A percentile compares a stretch with the other conserved stretches of the same genome.
Conservation (phyloP, 2,888 invertebrate genomes). For the Capitulum mitella region DNA sequence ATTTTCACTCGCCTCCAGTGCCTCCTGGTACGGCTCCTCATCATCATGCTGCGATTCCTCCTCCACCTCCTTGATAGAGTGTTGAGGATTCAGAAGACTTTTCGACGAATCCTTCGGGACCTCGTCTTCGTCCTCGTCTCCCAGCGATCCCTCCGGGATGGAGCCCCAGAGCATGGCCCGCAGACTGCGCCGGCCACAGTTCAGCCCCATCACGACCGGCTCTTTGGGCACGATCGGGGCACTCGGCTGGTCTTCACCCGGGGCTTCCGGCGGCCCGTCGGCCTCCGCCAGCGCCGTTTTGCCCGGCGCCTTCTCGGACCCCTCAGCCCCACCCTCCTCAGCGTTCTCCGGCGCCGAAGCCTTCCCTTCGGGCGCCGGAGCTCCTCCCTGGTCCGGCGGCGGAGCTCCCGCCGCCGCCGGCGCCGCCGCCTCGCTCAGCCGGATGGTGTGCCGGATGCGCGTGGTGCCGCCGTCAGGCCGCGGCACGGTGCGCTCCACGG, state of each 20-base stretch:
- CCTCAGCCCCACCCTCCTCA: too few species aligned
- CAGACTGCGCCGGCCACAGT: not conserved
- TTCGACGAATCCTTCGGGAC: not conserved
- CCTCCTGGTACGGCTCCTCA: not conserved
- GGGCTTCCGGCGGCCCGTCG: not conserved
- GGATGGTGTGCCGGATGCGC: constrained; percentile 13
- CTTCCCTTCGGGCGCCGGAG: not conserved
- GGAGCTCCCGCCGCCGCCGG: not conserved
- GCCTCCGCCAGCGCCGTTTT: not conserved
- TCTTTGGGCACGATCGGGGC: not conserved
- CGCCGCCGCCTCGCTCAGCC: not conserved
- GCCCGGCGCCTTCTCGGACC: too few species aligned
- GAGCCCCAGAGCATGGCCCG: constrained; percentile 10
- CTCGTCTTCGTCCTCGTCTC: not conserved
- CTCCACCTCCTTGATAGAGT: not conserved
- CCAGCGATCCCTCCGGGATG: not conserved
- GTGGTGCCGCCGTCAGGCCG: constrained; percentile 2
- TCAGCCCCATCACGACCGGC: not conserved
- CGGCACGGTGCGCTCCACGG: not conserved
- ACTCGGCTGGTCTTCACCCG: not conserved
- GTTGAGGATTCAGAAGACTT: not conserved
- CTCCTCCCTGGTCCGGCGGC: not conserved
- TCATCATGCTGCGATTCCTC: not conserved
- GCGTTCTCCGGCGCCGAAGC: not conserved
- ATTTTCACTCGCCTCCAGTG: not conserved